Base-by-base conservation (phyloP, 2,797 vertebrate genomes). In the Cryptoprocta ferox region DNA sequence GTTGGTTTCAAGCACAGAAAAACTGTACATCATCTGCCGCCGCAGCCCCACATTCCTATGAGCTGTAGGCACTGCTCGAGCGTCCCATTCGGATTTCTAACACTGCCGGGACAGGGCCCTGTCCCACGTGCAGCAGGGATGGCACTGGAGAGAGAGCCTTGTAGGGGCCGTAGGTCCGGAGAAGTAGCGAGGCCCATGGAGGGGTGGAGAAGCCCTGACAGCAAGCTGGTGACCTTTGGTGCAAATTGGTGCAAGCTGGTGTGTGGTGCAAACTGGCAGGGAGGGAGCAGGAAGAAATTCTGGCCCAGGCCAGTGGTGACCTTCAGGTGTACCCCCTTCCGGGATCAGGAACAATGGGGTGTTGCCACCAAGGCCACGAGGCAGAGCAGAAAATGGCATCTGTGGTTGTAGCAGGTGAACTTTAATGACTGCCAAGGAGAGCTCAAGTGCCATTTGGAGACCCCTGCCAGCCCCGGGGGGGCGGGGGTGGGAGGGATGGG, bases 341-440 rank as follows among this genome's bases (percentile, higher is more conserved):
- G 24, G 76, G 75, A 79, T 97, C 66, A 71, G 70, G 59, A 83
- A 94, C 89, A 78, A 53, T 76, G 71, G 16, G 56, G 9, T 76
- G 30, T 61, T 78, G 66, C 84, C 92, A 79, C 37, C 6, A 21
- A 92, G 53, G 42, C 71, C 63, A 26, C 4, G 78, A 94, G n/a
- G 73, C n/a, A 1, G 68, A 84, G 85, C 78, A 96, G 85, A 96
- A 89, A 91, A 96, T 53, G 94, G 92, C 84, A 82, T 66, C 88
- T 91, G 91, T 26, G 19, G 61, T 48, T 39, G 19, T 13, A 66
- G 68, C 81, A 94, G 92, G 97, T 94, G 97, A 95, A 92, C 84
- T 53, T 95, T 61, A 37, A 61, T 53, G 75, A 70, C 56, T 42
- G 71, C 94, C 87, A 88, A 35, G 48, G 45, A 87, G 89, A 73